These are phyloP conservation scores for Tetrapedia diversipes DNA, from an alignment of 2,888 invertebrate species.

Conservation along the genomic window DNA sequence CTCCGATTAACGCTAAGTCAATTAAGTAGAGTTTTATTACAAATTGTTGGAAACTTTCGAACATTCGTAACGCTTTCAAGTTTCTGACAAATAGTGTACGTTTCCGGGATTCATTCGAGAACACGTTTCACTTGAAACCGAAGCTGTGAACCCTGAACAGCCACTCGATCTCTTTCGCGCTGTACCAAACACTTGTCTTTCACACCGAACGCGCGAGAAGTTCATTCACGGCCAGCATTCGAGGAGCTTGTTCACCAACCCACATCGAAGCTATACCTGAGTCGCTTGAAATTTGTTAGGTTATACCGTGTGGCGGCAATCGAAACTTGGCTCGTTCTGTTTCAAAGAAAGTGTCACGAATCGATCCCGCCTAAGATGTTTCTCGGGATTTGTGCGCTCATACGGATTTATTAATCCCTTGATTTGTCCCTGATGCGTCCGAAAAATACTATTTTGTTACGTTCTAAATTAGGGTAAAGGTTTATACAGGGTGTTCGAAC, in stretches of 20 bases:
- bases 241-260: slow-evolving; percentile 14
- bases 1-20: too few species aligned
- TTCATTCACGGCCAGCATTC: slow-evolving; percentile 23
- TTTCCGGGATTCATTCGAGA: neutral
- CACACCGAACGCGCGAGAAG: slow-evolving; percentile 18
- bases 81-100: too few species aligned
- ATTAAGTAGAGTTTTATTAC: too few species aligned
- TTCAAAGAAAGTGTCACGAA: slow-evolving; percentile 1
- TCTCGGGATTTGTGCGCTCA: neutral
- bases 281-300: slow-evolving; percentile 3
- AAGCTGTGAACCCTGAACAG: slow-evolving; percentile 26
- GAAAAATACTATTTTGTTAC: too few species aligned
- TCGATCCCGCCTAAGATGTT: neutral
- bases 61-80: too few species aligned
- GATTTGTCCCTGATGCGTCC: too few species aligned
- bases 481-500: too few species aligned
- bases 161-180: slow-evolving; percentile 32
- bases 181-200: slow-evolving; percentile 23
- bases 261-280: neutral
- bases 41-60: too few species aligned
- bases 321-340: neutral
- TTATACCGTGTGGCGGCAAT: neutral
- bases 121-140: slow-evolving; percentile 19
- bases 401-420: neutral
- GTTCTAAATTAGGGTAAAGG: too few species aligned